Evolutionary conservation across 2,888 invertebrate species (phyloP).

Genomic region (Microplitis deprimator): DNA sequence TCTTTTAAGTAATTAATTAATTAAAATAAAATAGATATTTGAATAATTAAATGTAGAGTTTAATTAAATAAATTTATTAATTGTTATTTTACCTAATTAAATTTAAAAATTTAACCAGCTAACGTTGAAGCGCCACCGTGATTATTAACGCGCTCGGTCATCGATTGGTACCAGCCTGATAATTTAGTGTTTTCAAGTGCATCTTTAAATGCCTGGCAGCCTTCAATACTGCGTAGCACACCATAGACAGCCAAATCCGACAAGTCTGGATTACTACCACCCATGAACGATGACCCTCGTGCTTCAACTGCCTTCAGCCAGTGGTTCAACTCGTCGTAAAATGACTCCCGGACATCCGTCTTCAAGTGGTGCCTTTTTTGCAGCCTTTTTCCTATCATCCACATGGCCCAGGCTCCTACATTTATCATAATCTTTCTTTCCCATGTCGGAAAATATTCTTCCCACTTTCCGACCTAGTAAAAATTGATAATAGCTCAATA

Average conservation of each 20-base stretch:
- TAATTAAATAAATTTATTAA: slow-evolving; percentile 38
- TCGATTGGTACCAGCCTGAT: slow-evolving; percentile 83
- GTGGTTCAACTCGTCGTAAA: slow-evolving; percentile 89
- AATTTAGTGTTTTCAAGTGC: slow-evolving; percentile 82
- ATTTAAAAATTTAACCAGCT: slow-evolving; percentile 37
- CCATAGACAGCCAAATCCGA: slow-evolving; percentile 95
- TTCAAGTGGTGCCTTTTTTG: slow-evolving; percentile 88
- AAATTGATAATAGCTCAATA: too few relatives aligned
- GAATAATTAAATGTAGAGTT: slow-evolving; percentile 9
- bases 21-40: background rate
- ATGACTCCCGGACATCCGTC: slow-evolving; percentile 89
- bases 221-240: slow-evolving; percentile 92
- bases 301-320: slow-evolving; percentile 83
- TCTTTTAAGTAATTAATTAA: slow-evolving; percentile 19
- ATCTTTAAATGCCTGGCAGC: slow-evolving; percentile 91
- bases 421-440: slow-evolving; percentile 91
- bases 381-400: slow-evolving; percentile 88
- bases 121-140: slow-evolving; percentile 74
- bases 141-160: slow-evolving; percentile 77
- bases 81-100: slow-evolving; percentile 33
- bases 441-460: slow-evolving; percentile 87
- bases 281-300: slow-evolving; percentile 84
- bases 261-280: slow-evolving; percentile 89
- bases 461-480: slow-evolving; percentile 87
- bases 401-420: slow-evolving; percentile 95